phyloP scores from a whole-genome alignment of 1,140 invertebrate species.

The Drosophila athabasca region DNA sequence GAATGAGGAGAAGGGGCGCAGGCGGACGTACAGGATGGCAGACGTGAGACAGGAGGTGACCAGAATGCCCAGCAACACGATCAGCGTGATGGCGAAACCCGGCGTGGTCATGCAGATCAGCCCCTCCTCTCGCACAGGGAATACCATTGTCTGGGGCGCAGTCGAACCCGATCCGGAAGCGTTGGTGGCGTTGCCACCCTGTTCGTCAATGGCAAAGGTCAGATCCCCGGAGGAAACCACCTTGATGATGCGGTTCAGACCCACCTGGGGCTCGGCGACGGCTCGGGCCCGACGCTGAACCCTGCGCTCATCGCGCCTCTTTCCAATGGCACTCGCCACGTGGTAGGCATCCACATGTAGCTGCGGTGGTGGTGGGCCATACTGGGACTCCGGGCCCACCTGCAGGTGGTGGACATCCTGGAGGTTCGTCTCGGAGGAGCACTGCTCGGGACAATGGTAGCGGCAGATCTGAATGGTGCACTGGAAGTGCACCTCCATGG shows the following conservation, averaged over 20 bases:
- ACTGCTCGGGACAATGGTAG: slow-evolving; percentile 96
- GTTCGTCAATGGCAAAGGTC: slow-evolving; percentile 90
- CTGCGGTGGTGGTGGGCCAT: slow-evolving; percentile 87
- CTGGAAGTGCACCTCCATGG: slow-evolving; percentile 98
- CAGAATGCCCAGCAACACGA: slow-evolving; percentile 91
- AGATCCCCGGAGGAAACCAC: slow-evolving; percentile 94
- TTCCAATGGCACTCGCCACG: slow-evolving; percentile 84
- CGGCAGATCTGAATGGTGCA: slow-evolving; percentile 97
- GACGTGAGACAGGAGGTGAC: slow-evolving; percentile 93
- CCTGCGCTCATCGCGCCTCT: slow-evolving; percentile 90
- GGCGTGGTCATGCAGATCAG: slow-evolving; percentile 96
- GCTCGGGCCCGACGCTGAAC: slow-evolving; percentile 87
- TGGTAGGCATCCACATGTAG: slow-evolving; percentile 86
- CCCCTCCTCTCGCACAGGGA: slow-evolving; percentile 87
- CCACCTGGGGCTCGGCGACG: slow-evolving; percentile 88
- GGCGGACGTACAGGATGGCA: slow-evolving; percentile 91
- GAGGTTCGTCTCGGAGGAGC: slow-evolving; percentile 86
- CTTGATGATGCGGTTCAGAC: slow-evolving; percentile 91
- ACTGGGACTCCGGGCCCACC: slow-evolving; percentile 87
- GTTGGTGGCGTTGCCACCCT: slow-evolving; percentile 72
- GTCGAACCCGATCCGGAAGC: slow-evolving; percentile 84
- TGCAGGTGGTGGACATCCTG: slow-evolving; percentile 85
- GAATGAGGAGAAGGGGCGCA: slow-evolving; percentile 87
- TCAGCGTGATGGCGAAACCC: slow-evolving; percentile 92
- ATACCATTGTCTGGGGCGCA: slow-evolving; percentile 87